A percentile compares a stretch with the other conserved stretches of the same genome.
Conservation (phyloP, 2,888 invertebrate genomes). For the Eulithis testata region DNA sequence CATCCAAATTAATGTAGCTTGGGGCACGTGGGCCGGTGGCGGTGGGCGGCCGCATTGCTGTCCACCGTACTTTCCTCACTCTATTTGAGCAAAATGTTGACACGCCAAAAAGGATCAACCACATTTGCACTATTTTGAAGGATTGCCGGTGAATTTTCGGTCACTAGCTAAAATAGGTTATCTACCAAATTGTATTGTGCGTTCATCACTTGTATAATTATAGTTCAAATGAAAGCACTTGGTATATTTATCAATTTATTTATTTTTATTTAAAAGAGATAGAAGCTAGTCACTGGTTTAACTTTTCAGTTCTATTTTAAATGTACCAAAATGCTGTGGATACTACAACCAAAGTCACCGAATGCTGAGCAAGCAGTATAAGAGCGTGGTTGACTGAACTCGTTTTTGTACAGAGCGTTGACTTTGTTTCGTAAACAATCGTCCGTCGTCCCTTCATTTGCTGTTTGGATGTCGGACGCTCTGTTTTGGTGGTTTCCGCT, state of each 20-base stretch:
- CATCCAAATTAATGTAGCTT: slow-evolving; percentile 53
- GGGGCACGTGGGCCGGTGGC: slow-evolving; percentile 45
- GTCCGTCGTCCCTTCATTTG: slow-evolving; percentile 42
- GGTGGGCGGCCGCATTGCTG: slow-evolving; percentile 40
- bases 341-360: slow-evolving; percentile 29
- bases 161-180: no score
- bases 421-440: slow-evolving; percentile 49
- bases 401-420: slow-evolving; percentile 49
- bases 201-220: no score
- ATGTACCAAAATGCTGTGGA: slow-evolving; percentile 8
- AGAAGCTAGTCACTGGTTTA: no score
- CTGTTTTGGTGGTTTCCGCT: slow-evolving; percentile 27
- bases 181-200: no score
- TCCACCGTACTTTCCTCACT: slow-evolving; percentile 46
- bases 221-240: no score
- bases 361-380: slow-evolving; percentile 42
- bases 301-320: not conserved
- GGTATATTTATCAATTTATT: no score
- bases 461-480: slow-evolving; percentile 35
- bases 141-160: slow-evolving; percentile 4
- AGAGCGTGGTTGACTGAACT: slow-evolving; percentile 42
- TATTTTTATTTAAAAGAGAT: no score
- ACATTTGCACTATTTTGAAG: slow-evolving; percentile 24
- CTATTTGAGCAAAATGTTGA: slow-evolving; percentile 62
- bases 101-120: slow-evolving; percentile 44